Conservation (phyloP, 1,140 invertebrate species). For the Ceratina australensis region DNA sequence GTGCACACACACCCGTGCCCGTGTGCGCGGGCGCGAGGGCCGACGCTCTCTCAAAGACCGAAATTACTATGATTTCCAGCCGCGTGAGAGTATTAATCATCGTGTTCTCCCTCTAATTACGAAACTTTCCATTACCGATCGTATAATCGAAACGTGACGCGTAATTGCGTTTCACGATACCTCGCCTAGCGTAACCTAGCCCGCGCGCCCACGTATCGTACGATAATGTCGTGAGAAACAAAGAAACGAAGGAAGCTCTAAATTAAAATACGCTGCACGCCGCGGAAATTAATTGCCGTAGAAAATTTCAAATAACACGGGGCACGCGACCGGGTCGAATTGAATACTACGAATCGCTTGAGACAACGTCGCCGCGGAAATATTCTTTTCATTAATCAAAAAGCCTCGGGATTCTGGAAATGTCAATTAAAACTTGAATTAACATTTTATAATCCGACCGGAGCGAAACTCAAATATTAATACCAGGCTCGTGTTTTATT, state of each 20-base stretch:
- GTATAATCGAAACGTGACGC: conserved; percentile 36
- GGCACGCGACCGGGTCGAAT: not conserved
- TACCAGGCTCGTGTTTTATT: not conserved
- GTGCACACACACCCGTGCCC: not conserved
- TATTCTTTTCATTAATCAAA: not conserved
- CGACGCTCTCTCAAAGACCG: conserved; percentile 9
- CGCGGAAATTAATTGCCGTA: conserved; percentile 12
- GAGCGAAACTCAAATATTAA: conserved; percentile 36
- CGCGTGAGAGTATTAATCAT: conserved; percentile 39
- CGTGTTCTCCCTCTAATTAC: conserved; percentile 28
- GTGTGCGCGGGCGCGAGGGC: too few relatives aligned
- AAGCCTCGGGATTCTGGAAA: not conserved
- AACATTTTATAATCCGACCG: not conserved
- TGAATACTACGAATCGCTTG: not conserved
- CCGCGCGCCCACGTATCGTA: not conserved
- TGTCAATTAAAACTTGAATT: conserved; percentile 6
- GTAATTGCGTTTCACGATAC: conserved; percentile 34
- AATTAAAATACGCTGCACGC: conserved; percentile 22
- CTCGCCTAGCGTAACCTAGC: not conserved
- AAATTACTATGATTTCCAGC: conserved; percentile 42
- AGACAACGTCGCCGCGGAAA: too few relatives aligned
- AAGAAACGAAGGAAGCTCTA: not conserved
- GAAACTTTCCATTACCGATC: conserved; percentile 44
- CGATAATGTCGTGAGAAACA: not conserved
- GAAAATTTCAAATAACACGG: conserved; percentile 24